Evolutionary conservation across 1,140 invertebrate genomes (phyloP).

Genomic region (Drosophila ercepeae): DNA sequence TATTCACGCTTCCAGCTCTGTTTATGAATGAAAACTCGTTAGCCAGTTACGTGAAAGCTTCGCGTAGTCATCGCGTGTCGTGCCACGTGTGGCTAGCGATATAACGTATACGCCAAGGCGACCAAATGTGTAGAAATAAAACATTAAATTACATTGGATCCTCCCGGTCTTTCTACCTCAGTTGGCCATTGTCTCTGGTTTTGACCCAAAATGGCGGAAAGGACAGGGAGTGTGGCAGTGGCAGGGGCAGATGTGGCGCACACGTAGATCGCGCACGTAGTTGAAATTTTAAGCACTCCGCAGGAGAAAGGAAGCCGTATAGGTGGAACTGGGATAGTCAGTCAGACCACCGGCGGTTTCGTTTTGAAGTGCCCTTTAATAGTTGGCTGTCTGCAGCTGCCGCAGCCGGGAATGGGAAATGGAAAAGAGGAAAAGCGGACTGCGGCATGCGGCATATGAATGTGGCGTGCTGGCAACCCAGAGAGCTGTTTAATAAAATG

Average conservation of each 20-base stretch:
- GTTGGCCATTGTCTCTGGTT: constrained; percentile 40
- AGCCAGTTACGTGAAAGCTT: constrained; percentile 51
- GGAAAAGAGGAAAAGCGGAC: constrained; percentile 15
- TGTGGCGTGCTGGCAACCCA: constrained; percentile 62
- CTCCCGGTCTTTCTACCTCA: constrained; percentile 17
- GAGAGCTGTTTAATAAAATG: constrained; percentile 71
- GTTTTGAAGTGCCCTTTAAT: constrained; percentile 76
- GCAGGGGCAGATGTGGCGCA: constrained; percentile 59
- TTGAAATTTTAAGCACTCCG: constrained; percentile 73
- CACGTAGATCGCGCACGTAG: constrained; percentile 71
- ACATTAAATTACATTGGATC: constrained; percentile 74
- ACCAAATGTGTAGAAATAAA: constrained; percentile 73
- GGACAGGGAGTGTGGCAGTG: constrained; percentile 55
- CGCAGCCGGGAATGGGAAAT: constrained; percentile 26
- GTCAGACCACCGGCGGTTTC: constrained; percentile 63
- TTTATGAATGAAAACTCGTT: constrained; percentile 13
- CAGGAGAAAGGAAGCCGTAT: constrained; percentile 6
- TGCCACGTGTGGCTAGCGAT: constrained; percentile 56
- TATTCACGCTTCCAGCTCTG: constrained; percentile 55
- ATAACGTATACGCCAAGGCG: constrained; percentile 66
- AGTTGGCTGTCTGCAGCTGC: constrained; percentile 76
- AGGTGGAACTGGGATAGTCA: constrained; percentile 24
- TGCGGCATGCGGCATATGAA: constrained; percentile 39
- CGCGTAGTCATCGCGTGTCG: constrained; percentile 72
- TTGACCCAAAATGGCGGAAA: neutral